Base-by-base conservation (phyloP, 92 coral and sea anemone species). In the Palythoa caribaeorum region DNA sequence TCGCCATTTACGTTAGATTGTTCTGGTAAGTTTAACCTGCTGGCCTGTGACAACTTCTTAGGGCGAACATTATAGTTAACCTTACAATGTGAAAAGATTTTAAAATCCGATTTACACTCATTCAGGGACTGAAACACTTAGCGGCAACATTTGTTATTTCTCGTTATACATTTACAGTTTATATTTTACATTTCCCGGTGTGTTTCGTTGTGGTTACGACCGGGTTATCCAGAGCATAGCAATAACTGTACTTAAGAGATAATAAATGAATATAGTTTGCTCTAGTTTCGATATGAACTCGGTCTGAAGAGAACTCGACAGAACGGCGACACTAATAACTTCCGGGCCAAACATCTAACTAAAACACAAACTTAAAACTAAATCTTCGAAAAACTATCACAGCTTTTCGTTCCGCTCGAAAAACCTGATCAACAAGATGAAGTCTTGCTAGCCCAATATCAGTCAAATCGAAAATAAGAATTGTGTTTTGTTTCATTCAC, bases 401-500 rank as follows among this genome's bases (percentile, higher is more conserved):
- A 69, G 19, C 6, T 68, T 12, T 19, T 65, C 60, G 86, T 81
- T 65, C 65, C 83, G 59, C 75, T 21, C 28, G 57, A 65, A 57
- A 71, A 44, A 53, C 19, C 83, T 48, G 38, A 9, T 66, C 57
- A 65, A 47, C 86, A 81, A 8, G 44, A 66, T 28, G 54, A 40
- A 19, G 20, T 47, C 75, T 81, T 81, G 12, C 57, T 20, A 81
- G 86, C 76, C 47, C 86, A 81, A 81, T 66, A 81, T 81, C 76
- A 21, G 44, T 36, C 76, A 81, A 81, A 66, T 81, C 54, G 86
- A 81, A 80, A 81, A 81, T 62, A 81, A 44, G 62, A 54, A 68
- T 68, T 40, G 60, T 66, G 86, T 81, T 81, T 81, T 81, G 76
- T 81, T 81, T 81, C 76, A 81, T 65, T 66, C 8, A 71, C 60